These are phyloP conservation scores for Papilio polytes DNA, from an alignment of 1,140 invertebrate genomes.

Conservation along the genomic window DNA sequence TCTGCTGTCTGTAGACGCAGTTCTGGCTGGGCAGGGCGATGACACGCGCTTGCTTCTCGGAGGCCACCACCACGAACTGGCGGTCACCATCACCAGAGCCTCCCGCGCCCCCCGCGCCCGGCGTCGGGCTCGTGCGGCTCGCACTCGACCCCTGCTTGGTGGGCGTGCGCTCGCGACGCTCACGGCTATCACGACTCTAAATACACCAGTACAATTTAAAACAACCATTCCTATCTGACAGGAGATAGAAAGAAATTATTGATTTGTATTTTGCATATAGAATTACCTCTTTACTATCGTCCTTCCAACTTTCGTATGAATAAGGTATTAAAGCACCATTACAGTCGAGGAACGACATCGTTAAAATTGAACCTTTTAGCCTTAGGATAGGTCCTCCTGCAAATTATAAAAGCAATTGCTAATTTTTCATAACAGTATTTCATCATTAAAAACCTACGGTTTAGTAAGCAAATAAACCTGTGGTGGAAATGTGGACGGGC, in stretches of 20 bases:
- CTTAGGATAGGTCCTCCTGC: conserved; percentile 96
- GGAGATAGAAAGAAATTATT: not conserved
- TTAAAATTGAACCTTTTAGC: conserved; percentile 96
- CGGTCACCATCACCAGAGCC: conserved; percentile 88
- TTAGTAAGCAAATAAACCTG: conserved; percentile 81
- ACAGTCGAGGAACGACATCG: conserved; percentile 97
- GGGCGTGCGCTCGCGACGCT: conserved; percentile 83
- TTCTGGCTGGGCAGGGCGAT: conserved; percentile 97
- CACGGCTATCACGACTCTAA: conserved; percentile 51
- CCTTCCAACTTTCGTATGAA: conserved; percentile 94
- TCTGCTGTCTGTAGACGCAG: conserved; percentile 93
- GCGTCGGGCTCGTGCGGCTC: conserved; percentile 91
- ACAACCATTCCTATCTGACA: not conserved
- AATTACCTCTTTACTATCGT: conserved; percentile 86
- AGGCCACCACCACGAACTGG: conserved; percentile 96
- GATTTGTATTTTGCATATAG: not conserved
- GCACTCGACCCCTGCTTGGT: conserved; percentile 84
- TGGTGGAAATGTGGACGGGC: conserved; percentile 95
- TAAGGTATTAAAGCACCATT: conserved; percentile 94
- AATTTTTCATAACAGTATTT: too few species aligned
- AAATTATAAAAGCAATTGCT: conserved; percentile 45
- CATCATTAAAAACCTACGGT: not conserved
- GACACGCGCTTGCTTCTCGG: conserved; percentile 97
- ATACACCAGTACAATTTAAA: not conserved
- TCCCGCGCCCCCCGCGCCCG: conserved; percentile 79